A percentile compares a stretch with the other conserved stretches of the same genome.
Conservation (phyloP, 64 coral and sea anemone genomes). For the Stichodactyla mertensii region DNA sequence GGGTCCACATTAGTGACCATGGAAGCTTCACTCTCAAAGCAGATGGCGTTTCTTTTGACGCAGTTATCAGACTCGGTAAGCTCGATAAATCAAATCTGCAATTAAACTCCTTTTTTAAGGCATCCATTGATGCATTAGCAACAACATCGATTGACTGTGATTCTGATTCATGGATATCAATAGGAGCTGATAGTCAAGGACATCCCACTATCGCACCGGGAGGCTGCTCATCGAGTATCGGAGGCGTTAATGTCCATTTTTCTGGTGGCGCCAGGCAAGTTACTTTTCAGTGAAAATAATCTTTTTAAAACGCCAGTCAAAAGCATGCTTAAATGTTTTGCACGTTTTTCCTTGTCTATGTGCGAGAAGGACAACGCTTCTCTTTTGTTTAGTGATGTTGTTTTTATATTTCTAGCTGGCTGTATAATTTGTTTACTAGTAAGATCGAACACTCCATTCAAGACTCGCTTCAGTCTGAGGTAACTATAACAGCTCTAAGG, state of each 20-base stretch:
- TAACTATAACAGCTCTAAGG: too few relatives aligned
- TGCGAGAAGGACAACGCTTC: too few relatives aligned
- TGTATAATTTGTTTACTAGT: constrained; percentile 84
- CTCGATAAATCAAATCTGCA: neutral
- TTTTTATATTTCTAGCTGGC: constrained; percentile 51
- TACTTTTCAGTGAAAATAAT: neutral
- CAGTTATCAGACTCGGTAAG: constrained; percentile 50
- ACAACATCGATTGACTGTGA: too few relatives aligned
- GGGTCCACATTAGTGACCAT: constrained; percentile 71
- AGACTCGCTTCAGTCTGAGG: constrained; percentile 28
- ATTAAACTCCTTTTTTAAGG: too few relatives aligned
- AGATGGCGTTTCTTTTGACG: constrained; percentile 29
- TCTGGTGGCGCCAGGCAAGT: constrained; percentile 85
- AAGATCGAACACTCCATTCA: constrained; percentile 55
- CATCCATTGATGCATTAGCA: too few relatives aligned
- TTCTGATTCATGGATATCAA: neutral
- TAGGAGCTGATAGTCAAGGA: constrained; percentile 61
- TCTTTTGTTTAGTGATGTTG: neutral
- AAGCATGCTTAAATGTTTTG: too few relatives aligned
- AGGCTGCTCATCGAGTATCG: constrained; percentile 51
- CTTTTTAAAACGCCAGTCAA: too few relatives aligned
- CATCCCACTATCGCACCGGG: constrained; percentile 60
- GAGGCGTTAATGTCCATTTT: constrained; percentile 57
- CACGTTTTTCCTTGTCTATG: too few relatives aligned
- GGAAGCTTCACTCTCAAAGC: constrained; percentile 61